Evolutionary conservation across 2,888 invertebrate species (phyloP).

Genomic region (Helobdella robusta): DNA sequence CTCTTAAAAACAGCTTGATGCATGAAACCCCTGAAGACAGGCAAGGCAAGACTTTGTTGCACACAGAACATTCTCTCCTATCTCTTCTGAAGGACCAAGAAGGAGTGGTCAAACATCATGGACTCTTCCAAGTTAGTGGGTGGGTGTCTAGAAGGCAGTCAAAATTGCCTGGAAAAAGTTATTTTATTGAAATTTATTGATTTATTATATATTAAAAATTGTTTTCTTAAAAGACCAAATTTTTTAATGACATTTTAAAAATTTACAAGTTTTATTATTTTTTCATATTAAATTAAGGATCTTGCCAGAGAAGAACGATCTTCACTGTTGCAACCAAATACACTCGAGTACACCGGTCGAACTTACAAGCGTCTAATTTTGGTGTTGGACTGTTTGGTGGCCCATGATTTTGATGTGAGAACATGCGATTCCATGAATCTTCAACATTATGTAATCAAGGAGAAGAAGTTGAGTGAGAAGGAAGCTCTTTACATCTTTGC

Average conservation of each 20-base stretch:
- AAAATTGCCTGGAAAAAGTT: not conserved
- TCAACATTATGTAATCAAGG: slow-evolving; percentile 67
- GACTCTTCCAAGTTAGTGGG: slow-evolving; percentile 60
- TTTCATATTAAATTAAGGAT: slow-evolving; percentile 53
- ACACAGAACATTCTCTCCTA: slow-evolving; percentile 66
- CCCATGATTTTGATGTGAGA: slow-evolving; percentile 58
- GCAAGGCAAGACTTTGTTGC: slow-evolving; percentile 68
- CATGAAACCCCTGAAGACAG: slow-evolving; percentile 64
- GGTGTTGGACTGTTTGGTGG: slow-evolving; percentile 64
- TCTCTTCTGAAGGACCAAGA: slow-evolving; percentile 62
- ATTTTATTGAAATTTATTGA: not conserved
- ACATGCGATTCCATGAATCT: slow-evolving; percentile 56
- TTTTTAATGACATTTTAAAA: not conserved
- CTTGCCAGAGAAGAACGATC: slow-evolving; percentile 60
- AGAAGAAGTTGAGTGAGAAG: slow-evolving; percentile 64
- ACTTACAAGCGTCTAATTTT: slow-evolving; percentile 57
- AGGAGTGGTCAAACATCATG: slow-evolving; percentile 68
- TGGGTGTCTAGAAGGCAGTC: not conserved
- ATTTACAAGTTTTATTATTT: not conserved
- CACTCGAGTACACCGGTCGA: slow-evolving; percentile 45
- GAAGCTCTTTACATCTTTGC: slow-evolving; percentile 66
- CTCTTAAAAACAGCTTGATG: slow-evolving; percentile 34
- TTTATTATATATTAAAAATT: not conserved
- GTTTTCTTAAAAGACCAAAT: not conserved
- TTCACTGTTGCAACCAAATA: slow-evolving; percentile 51